Evolutionary conservation across 2,797 vertebrate genomes (phyloP), one percentile per base, ranked within the genome.

Genomic region (Etheostoma perlongum): DNA sequence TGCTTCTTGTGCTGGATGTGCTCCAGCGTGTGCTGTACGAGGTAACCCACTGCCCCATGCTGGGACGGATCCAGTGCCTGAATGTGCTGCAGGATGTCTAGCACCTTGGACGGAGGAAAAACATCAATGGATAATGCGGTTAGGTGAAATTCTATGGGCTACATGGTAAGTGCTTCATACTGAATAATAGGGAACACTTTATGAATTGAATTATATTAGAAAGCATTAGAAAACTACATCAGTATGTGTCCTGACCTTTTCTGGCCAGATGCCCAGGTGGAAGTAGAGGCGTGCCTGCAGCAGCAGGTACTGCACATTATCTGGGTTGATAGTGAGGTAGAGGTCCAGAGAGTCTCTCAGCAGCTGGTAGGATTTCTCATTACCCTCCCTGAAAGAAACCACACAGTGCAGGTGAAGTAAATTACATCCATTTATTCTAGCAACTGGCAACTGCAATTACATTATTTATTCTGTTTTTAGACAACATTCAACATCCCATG

Each of bases 191-290:
- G 54, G 15, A 5, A 67, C 9, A n/a, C 8, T 49, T 46, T 0
- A n/a, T 52, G 11, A 63, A 42, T 44, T 18, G 1, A 55, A 64
- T 70, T 14, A 2, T 8, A 44, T 61, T 25, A 15, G 15, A 12
- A 36, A 23, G 21, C 4, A 48, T 47, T 25, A 52, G 25, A 11
- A 51, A 61, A 59, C 23, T 67, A 58, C 27, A n/a, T n/a, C 18
- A 2, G 33, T 27, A 27, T 61, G 46, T 33, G 21, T 52, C 1
- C 83, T 91, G 93, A 99, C 98, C 97, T 99, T 99, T 94, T 99
- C 98, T 78, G 98, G 98, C 97, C 98, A 99, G 94, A 99, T 99
- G 79, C 98, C 98, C 89, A 99, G 92, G 87, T 99, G 98, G 94
- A 99, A 99, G 93, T 99, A 99, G 14, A 99, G 94, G 52, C 98